phyloP scores from a whole-genome alignment of 2,797 vertebrate genomes.

The Sebastes minor region DNA sequence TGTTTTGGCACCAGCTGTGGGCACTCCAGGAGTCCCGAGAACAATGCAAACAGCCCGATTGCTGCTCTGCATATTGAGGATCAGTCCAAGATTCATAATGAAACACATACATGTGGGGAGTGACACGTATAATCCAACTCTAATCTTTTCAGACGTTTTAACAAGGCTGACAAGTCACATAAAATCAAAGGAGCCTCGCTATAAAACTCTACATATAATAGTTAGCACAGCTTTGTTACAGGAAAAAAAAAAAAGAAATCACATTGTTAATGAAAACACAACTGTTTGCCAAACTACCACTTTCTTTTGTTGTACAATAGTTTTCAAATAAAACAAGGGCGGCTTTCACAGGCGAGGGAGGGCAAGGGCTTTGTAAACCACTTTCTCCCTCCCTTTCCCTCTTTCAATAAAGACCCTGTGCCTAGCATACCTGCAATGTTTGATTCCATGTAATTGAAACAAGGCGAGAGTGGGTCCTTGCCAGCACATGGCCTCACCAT shows the following conservation, averaged over 20 bases:
- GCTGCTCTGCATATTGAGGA: slow-evolving; percentile 33
- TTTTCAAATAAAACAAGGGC: slow-evolving; percentile 70
- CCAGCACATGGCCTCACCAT: slow-evolving; percentile 83
- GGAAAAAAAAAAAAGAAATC: slow-evolving; percentile 52
- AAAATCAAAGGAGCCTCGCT: slow-evolving; percentile 73
- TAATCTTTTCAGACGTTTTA: slow-evolving; percentile 78
- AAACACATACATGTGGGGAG: slow-evolving; percentile 63
- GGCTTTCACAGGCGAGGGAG: slow-evolving; percentile 63
- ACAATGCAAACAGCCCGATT: slow-evolving; percentile 34
- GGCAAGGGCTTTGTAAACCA: slow-evolving; percentile 61
- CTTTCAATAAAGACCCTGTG: slow-evolving; percentile 75
- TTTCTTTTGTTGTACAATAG: slow-evolving; percentile 72
- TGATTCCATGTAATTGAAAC: slow-evolving; percentile 85
- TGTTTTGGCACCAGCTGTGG: slow-evolving; percentile 60
- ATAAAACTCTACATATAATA: slow-evolving; percentile 68
- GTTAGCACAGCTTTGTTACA: slow-evolving; percentile 60
- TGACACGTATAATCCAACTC: slow-evolving; percentile 64
- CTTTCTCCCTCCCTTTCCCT: slow-evolving; percentile 53
- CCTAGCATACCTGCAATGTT: slow-evolving; percentile 82
- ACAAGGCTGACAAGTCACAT: slow-evolving; percentile 73
- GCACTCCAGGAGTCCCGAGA: slow-evolving; percentile 60
- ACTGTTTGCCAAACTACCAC: slow-evolving; percentile 73
- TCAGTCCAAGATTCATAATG: slow-evolving; percentile 57
- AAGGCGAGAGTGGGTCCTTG: slow-evolving; percentile 75
- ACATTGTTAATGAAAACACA: slow-evolving; percentile 67